Base-by-base conservation (phyloP, 2,888 invertebrate species). In the Meta bourneti region DNA sequence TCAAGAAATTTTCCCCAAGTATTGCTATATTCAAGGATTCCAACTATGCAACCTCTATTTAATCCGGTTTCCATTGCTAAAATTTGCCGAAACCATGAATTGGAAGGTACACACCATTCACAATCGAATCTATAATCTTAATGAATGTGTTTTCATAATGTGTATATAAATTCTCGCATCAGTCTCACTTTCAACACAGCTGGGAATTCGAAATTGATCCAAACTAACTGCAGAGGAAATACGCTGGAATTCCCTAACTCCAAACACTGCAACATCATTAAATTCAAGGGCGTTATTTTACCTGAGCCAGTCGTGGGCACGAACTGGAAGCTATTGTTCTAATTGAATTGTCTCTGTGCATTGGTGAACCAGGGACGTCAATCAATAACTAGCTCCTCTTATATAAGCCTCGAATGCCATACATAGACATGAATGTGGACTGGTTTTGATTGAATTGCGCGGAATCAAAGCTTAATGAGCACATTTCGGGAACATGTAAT, bases 211-310 rank as follows among this genome's bases (percentile, higher is more conserved):
- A 34, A 34, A 61, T 61, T 61, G 61, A 61, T 61, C 7, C 61
- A 61, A 9, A 1, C 34, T 2, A 34, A 34, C 34, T 34, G 34
- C 34, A 34, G 34, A 34, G 34, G 34, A 34, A 34, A 4, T 34
- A 34, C 34, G 4, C 34, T 61, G 61, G 61, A 11, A 16, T 61
- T 61, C 61, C 13, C 61, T 9, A 34, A 80, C 19, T n/a, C n/a
- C 49, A 0, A 70, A 74, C 19, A 11, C 16, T 71, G 74, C 20
- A 74, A 54, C 83, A 7, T 83, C 83, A 74, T 83, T 83, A 51
- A 83, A 83, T 83, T 52, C 83, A 74, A 16, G 5, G 72, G 54
- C 52, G 19, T 74, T 74, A 51, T 74, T 83, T 74, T 54, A 83
- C 8, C 70, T 19, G n/a, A 80, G n/a, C 71, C 19, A 34, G 52